These are phyloP conservation scores for Scomber japonicus DNA, from an alignment of 2,113 vertebrate genomes.

Conservation along the genomic window DNA sequence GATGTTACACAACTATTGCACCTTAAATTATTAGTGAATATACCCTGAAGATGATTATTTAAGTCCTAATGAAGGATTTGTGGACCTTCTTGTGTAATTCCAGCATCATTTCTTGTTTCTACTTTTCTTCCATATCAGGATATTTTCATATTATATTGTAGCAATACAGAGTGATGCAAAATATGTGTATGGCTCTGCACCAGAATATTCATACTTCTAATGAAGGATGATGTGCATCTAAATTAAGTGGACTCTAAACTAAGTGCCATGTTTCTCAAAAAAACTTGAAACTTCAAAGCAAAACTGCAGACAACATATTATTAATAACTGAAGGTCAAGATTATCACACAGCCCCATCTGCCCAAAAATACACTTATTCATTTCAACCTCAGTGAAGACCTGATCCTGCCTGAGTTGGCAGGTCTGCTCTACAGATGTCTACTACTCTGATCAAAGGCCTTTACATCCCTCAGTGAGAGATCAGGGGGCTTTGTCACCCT, in stretches of 20 bases:
- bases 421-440: slow-evolving; percentile 17
- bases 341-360: slow-evolving; percentile 23
- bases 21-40: slow-evolving; percentile 26
- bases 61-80: slow-evolving; percentile 12
- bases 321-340: background rate
- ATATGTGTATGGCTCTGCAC: background rate
- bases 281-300: background rate
- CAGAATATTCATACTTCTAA: slow-evolving; percentile 20
- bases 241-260: slow-evolving; percentile 7
- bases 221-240: background rate
- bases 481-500: slow-evolving; percentile 16
- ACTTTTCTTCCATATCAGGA: slow-evolving; percentile 24
- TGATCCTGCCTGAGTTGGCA: slow-evolving; percentile 7
- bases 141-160: slow-evolving; percentile 1
- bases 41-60: no score
- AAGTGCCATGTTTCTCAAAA: background rate
- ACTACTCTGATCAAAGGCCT: slow-evolving; percentile 40
- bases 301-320: background rate
- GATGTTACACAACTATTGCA: background rate
- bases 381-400: slow-evolving; percentile 17
- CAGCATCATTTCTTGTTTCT: background rate
- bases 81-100: background rate
- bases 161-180: background rate
- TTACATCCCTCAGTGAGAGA: slow-evolving; percentile 15
- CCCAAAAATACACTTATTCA: background rate